These are phyloP conservation scores for Pipistrellus pipistrellus DNA, from an alignment of 2,797 vertebrate genomes.

Conservation along the genomic window DNA sequence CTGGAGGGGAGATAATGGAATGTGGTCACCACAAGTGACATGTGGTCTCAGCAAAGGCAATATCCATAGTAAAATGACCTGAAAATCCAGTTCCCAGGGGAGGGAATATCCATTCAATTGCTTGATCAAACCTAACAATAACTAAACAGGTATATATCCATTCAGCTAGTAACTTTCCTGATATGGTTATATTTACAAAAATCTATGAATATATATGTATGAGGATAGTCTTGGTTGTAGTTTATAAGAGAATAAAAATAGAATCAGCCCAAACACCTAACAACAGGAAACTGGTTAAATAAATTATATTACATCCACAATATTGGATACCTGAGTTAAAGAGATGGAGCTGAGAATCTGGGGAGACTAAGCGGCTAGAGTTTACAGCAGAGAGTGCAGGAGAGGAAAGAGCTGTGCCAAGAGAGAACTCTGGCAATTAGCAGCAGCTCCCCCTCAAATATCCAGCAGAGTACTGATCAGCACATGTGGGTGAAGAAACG, in stretches of 20 bases:
- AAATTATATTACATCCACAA: not conserved
- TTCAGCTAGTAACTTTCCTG: not conserved
- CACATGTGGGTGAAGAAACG: not conserved
- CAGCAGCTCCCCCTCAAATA: not conserved
- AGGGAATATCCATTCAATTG: no score
- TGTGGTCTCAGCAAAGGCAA: no score
- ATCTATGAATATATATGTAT: not conserved
- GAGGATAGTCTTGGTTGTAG: not conserved
- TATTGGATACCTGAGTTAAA: not conserved
- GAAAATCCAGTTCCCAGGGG: no score
- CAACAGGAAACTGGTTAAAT: not conserved
- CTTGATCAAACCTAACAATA: no score
- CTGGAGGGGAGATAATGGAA: no score
- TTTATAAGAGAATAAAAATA: slow-evolving; percentile 4
- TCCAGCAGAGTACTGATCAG: not conserved
- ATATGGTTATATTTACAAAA: slow-evolving; percentile 8
- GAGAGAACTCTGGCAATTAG: not conserved
- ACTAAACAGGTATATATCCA: not conserved
- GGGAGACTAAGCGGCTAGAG: not conserved
- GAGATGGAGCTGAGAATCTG: not conserved
- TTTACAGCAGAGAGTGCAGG: not conserved
- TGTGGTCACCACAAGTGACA: no score
- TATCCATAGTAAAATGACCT: no score
- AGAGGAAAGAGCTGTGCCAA: not conserved
- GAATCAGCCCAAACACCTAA: not conserved